These are phyloP conservation scores for Fopius arisanus DNA, from an alignment of 1,140 invertebrate species.

Conservation along the genomic window DNA sequence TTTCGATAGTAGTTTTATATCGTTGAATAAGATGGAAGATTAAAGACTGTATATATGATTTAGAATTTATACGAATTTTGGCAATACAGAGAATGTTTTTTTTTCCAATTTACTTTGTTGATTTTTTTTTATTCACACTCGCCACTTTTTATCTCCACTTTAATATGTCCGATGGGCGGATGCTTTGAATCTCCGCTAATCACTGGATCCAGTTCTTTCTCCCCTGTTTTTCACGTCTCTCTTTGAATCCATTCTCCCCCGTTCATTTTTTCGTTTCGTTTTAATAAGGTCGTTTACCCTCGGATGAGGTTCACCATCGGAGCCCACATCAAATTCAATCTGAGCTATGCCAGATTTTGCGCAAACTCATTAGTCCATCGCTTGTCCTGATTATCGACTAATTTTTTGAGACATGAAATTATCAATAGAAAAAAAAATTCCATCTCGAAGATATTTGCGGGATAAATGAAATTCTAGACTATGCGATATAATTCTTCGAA, in stretches of 20 bases:
- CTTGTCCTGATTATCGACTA: too few relatives aligned
- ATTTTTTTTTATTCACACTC: background rate
- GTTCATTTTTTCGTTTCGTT: background rate
- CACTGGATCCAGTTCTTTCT: background rate
- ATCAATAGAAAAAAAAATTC: too few relatives aligned
- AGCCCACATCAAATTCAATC: background rate
- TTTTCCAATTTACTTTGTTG: background rate
- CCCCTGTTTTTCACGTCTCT: background rate
- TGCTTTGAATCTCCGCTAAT: background rate
- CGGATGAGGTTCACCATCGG: background rate
- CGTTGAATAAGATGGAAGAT: background rate
- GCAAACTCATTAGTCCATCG: too few relatives aligned
- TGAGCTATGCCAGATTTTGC: too few relatives aligned
- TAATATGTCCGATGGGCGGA: background rate
- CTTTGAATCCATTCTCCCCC: background rate
- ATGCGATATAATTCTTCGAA: too few relatives aligned
- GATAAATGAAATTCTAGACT: too few relatives aligned
- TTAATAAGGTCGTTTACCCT: constrained; percentile 38
- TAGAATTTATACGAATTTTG: background rate
- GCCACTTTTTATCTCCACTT: background rate
- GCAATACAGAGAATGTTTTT: background rate
- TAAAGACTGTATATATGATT: constrained; percentile 4
- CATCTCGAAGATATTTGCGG: too few relatives aligned
- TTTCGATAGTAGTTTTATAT: background rate
- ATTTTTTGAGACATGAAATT: too few relatives aligned